phyloP scores from a whole-genome alignment of 2,888 invertebrate genomes.

The Phalangium opilio region DNA sequence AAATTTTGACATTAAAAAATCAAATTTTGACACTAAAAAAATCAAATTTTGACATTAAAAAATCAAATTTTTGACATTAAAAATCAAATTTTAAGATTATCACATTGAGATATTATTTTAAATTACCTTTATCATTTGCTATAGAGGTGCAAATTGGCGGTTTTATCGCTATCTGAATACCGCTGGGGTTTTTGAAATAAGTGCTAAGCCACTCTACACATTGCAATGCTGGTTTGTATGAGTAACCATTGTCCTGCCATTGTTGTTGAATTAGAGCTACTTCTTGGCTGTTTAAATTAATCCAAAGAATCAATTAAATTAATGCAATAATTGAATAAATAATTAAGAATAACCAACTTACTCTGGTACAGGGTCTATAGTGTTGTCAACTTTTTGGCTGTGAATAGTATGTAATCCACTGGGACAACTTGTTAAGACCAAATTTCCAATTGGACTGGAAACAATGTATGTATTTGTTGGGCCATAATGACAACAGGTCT shows the following conservation, averaged over 20 bases:
- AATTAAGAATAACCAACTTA: no score
- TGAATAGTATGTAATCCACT: not conserved
- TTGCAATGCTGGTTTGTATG: constrained; percentile 1
- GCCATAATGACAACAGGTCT: not conserved
- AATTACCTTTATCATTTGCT: no score
- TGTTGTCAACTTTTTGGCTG: no score
- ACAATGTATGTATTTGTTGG: not conserved
- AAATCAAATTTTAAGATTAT: no score
- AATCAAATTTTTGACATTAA: no score
- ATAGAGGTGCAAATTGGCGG: not conserved
- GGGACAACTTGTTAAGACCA: not conserved
- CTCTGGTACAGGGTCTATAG: no score
- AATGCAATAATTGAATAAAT: no score
- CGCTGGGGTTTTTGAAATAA: not conserved
- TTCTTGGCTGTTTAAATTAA: not conserved
- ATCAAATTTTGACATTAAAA: no score
- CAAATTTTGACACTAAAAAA: no score
- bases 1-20: no score
- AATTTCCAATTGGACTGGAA: not conserved
- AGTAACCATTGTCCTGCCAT: constrained; percentile 2
- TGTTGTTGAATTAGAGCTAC: not conserved
- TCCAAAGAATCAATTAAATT: no score
- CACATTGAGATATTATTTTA: no score
- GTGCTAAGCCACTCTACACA: not conserved
- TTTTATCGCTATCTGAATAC: not conserved